These are phyloP conservation scores for Ptilodon capucinus DNA, from an alignment of 2,888 invertebrate genomes.

Conservation along the genomic window DNA sequence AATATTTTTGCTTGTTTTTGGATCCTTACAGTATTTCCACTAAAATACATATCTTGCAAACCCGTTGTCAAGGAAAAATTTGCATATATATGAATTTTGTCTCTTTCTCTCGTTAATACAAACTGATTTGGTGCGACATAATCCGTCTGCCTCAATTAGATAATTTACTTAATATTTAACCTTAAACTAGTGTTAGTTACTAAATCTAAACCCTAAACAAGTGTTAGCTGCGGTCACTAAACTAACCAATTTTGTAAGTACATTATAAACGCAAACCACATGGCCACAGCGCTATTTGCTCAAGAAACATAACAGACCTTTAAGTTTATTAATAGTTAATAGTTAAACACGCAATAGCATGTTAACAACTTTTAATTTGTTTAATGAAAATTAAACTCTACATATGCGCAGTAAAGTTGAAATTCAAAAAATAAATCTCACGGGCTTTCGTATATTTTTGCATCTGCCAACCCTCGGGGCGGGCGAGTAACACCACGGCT, in stretches of 20 bases:
- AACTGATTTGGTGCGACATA: too few species aligned
- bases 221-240: conserved; percentile 21
- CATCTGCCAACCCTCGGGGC: neutral
- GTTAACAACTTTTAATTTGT: neutral
- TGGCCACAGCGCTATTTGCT: conserved; percentile 32
- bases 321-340: conserved; percentile 8
- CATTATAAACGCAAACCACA: conserved; percentile 43
- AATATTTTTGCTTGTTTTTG: too few species aligned
- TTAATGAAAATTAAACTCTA: neutral
- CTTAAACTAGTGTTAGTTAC: too few species aligned
- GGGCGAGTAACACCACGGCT: neutral
- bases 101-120: too few species aligned
- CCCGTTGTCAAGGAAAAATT: too few species aligned
- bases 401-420: neutral
- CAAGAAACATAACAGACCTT: conserved; percentile 23
- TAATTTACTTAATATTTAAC: too few species aligned
- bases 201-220: conserved; percentile 23
- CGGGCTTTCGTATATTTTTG: neutral
- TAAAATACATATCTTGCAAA: too few species aligned
- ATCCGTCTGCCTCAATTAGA: too few species aligned
- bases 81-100: too few species aligned
- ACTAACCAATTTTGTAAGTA: conserved; percentile 37
- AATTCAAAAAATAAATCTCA: neutral
- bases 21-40: too few species aligned
- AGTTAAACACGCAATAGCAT: conserved; percentile 2